Evolutionary conservation across 2,888 invertebrate species (phyloP), one percentile per base, ranked within the genome.

Genomic region (Epirrhoe alternata): DNA sequence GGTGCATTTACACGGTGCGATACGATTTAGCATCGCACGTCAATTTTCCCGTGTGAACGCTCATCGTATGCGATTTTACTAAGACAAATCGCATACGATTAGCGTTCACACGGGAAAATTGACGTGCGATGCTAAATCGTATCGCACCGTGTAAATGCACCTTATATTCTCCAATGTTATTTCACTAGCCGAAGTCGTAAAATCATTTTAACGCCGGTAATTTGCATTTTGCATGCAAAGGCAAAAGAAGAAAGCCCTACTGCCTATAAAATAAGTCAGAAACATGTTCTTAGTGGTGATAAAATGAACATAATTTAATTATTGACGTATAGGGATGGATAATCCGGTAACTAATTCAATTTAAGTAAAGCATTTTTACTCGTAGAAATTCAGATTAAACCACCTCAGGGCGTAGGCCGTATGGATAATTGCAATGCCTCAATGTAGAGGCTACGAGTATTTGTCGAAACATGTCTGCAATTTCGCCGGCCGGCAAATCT

Each of bases 401-500:
- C 35, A 17, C 17, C 10, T 58, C 52, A 61, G 17, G 61, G 35
- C 33, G 53, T 53, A 16, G 47, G 47, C 53, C 12, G 38, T 38
- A 31, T 31, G 57, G 45, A 12, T 59, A n/a, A 52, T 60, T 31
- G 10, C 52, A 16, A 38, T 6, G 49, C 24, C 38, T 16, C 6
- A 1, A 14, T 52, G 16, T 53, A 53, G 12, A 24, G 6, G 49
- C 33, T 24, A n/a, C n/a, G n/a, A n/a, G n/a, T n/a, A n/a, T n/a
- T 38, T 24, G 17, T 50, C 38, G 33, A 51, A 45, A 24, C 55
- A 53, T 35, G 33, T 8, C 14, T 38, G 47, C 47, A 49, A 50
- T 62, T 57, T 45, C 30, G 51, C 51, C 62, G 62, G 56, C 62
- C 62, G 62, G 62, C 55, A 24, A 8, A 17, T 10, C 24, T 24